Evolutionary conservation across 2,888 invertebrate species (phyloP), one percentile per base, ranked within the genome.

Genomic region (Galerucella pusilla): DNA sequence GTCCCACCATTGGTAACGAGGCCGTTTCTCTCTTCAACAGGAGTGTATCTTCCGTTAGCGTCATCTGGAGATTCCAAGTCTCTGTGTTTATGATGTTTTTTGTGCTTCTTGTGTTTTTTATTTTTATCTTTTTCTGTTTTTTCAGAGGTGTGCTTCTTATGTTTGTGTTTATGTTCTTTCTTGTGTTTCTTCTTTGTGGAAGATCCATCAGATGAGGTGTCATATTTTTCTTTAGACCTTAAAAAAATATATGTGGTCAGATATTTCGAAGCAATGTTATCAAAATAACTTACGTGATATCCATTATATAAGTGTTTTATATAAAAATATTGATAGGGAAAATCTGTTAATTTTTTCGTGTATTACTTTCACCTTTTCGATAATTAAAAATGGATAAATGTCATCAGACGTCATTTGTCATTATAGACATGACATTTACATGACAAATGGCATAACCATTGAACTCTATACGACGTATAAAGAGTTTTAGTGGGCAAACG

Each of bases 41-140:
- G 87, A 74, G 88, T 88, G 82, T 88, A 87, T 75, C 87, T 84
- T 79, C 85, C 87, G 81, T 83, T 84, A 14, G 71, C 28, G 28
- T 76, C 73, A 75, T 83, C 83, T 86, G 89, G 77, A 86, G 87
- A 63, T 88, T 88, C 80, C 74, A 85, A 87, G 45, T 86, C 87
- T 83, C 91, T 89, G 84, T 91, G 85, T 83, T 89, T 89, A 82
- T 92, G 35, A 42, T 42, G 86, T 86, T 92, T 90, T 87, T 93
- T 90, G 83, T 90, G 91, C 84, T 92, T 93, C 82, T 91, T 92
- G 83, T 90, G 91, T 83, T 92, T 93, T 82, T 91, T 92, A 77
- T 88, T 88, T 74, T 88, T 88, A 35, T 90, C 90, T 72, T 88
- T 88, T 49, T 90, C 90, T n/a, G 87, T 89, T 75, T 90, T 91